A percentile compares a stretch with the other conserved stretches of the same genome.
These are phyloP conservation scores for Nannoperca obscura DNA, from an alignment of 2,797 vertebrate species.

Conservation along the genomic window DNA sequence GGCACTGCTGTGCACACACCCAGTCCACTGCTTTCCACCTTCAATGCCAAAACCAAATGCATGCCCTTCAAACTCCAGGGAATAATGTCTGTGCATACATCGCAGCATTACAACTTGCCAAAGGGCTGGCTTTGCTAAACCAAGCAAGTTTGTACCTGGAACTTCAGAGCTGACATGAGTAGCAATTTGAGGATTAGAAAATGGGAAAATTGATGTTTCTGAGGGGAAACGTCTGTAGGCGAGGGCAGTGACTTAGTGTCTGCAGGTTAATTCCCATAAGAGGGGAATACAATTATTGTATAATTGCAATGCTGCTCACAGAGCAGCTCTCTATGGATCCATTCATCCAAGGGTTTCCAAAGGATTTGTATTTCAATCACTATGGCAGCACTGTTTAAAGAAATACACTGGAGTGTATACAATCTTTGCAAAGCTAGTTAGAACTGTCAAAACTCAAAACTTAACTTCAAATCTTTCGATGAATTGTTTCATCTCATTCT, in stretches of 20 bases:
- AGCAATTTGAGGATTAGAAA: constrained; percentile 78
- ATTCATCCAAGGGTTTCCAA: constrained; percentile 41
- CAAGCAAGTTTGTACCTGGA: constrained; percentile 68
- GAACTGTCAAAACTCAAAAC: neutral
- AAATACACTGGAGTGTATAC: neutral
- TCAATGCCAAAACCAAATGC: constrained; percentile 19
- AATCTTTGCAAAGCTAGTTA: constrained; percentile 10
- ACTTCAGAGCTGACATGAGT: constrained; percentile 57
- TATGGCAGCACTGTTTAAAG: constrained; percentile 29
- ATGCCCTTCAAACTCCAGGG: constrained; percentile 19
- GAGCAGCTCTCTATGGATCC: constrained; percentile 30
- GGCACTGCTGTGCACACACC: neutral
- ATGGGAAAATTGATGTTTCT: constrained; percentile 68
- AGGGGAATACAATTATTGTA: constrained; percentile 55
- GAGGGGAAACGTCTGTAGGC: constrained; percentile 55
- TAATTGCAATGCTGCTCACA: constrained; percentile 51
- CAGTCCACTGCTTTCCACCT: constrained; percentile 8
- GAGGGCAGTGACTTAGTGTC: constrained; percentile 60
- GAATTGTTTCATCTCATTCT: constrained; percentile 1
- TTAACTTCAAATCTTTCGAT: neutral
- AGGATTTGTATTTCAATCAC: constrained; percentile 53
- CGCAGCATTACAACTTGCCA: constrained; percentile 42
- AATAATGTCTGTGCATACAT: constrained; percentile 29
- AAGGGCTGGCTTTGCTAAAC: constrained; percentile 52
- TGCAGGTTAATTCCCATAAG: constrained; percentile 66